Evolutionary conservation across 2,797 vertebrate species (phyloP).

Genomic region (Pyrocephalus nanus): DNA sequence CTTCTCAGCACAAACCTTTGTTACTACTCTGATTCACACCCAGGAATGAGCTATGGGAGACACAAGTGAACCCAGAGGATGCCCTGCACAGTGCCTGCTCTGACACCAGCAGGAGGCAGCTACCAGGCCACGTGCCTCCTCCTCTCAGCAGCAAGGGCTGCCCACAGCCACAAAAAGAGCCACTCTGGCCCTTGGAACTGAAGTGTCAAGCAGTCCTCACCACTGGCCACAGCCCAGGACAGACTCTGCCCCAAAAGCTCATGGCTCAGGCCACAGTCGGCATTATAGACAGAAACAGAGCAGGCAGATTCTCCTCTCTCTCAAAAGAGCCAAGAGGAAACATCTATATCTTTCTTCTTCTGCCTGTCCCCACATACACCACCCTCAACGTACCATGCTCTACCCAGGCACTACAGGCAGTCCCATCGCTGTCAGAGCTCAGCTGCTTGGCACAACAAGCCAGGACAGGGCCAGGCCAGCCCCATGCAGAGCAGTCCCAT

Average conservation of each 20-base stretch:
- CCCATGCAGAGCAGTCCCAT: neutral
- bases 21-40: neutral
- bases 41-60: neutral
- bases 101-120: neutral
- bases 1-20: neutral
- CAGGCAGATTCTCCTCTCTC: neutral
- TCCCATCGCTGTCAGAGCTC: neutral
- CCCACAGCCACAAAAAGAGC: neutral
- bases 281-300: neutral
- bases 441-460: neutral
- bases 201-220: neutral
- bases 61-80: neutral
- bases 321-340: neutral
- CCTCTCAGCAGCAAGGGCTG: neutral
- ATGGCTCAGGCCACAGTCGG: fast-evolving
- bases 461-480: neutral
- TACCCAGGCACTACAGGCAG: neutral
- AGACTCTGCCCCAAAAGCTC: neutral
- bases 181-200: neutral
- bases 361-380: neutral
- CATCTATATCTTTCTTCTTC: neutral
- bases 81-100: fast-evolving
- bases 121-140: neutral
- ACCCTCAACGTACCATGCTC: neutral
- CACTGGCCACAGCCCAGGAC: neutral